These are phyloP conservation scores for Gryllus longicercus DNA, from an alignment of 2,888 invertebrate genomes.

Conservation along the genomic window DNA sequence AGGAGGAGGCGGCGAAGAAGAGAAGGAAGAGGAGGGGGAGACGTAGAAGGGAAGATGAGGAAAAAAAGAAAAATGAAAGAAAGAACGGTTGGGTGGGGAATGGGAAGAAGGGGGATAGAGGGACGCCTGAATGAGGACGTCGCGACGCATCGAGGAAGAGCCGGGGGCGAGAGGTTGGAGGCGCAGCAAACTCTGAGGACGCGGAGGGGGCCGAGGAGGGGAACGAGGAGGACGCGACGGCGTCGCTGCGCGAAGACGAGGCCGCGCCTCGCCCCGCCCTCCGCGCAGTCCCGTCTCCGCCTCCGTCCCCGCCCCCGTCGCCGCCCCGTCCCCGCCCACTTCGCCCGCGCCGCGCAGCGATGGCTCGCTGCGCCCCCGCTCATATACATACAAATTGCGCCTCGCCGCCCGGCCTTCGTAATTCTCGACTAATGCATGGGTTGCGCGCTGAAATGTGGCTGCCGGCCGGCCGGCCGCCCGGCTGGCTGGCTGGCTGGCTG, in stretches of 20 bases:
- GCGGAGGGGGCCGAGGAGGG: not conserved
- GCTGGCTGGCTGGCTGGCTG: too few species aligned
- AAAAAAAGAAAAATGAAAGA: too few species aligned
- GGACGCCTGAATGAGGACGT: too few species aligned
- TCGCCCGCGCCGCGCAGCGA: not conserved
- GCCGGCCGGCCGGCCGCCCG: not conserved
- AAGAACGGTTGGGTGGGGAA: not conserved
- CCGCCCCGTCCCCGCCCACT: not conserved
- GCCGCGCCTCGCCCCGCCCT: not conserved
- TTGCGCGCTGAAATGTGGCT: slow-evolving; percentile 7
- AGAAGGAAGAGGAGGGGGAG: too few species aligned
- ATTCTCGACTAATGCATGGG: slow-evolving; percentile 9
- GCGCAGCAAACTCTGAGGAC: not conserved
- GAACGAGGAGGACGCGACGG: not conserved
- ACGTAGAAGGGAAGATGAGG: not conserved
- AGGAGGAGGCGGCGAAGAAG: too few species aligned
- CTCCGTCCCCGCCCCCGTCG: not conserved
- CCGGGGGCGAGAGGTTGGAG: too few species aligned
- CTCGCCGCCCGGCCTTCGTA: not conserved
- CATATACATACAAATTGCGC: slow-evolving; percentile 8
- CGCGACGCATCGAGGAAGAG: too few species aligned
- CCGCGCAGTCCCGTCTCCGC: not conserved
- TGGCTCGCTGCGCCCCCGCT: not conserved
- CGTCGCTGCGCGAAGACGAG: not conserved
- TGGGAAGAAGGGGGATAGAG: too few species aligned